These are phyloP conservation scores for Xenopus tropicalis DNA, from an alignment of 2,113 vertebrate species.

Conservation along the genomic window UCB_Xtro_10.0 CM004444.2:176081001-176081500, in stretches of 20 bases:
- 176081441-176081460: too few species aligned
- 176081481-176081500: too few species aligned
- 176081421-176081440: too few species aligned
- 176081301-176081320: constrained; percentile 15
- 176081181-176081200: constrained; percentile 1
- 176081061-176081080: not conserved
- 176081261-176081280: constrained; percentile 8
- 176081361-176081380: too few species aligned
- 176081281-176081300: constrained; percentile 14
- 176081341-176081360: too few species aligned
- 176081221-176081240: too few species aligned
- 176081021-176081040: not conserved
- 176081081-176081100: constrained; percentile 13
- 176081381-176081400: too few species aligned
- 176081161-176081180: constrained; percentile 11
- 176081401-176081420: too few species aligned
- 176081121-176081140: not conserved
- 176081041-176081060: constrained; percentile 14
- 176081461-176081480: too few species aligned
- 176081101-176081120: not conserved
- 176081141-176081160: constrained; percentile 8
- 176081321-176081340: too few species aligned
- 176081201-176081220: constrained; percentile 4
- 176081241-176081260: not conserved
- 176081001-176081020: constrained; percentile 33